Conservation (phyloP, 2,888 invertebrate species). For the Scaptomyza polygonia region DNA sequence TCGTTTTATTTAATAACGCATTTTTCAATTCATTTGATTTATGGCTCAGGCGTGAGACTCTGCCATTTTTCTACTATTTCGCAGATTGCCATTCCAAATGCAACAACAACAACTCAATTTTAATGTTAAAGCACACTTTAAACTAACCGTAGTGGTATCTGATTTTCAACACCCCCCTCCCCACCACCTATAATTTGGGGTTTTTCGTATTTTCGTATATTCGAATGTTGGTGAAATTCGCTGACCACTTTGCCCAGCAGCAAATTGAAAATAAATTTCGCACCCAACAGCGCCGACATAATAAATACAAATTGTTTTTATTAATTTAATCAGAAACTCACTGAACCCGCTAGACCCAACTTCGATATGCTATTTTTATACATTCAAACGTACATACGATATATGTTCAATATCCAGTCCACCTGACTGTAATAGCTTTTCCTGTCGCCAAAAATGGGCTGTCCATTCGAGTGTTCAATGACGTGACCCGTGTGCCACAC, state of each 20-base stretch:
- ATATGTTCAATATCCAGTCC: too few relatives aligned
- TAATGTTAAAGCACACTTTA: constrained; percentile 28
- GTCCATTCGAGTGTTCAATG: constrained; percentile 64
- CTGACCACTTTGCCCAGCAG: constrained; percentile 44
- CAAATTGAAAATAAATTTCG: constrained; percentile 70
- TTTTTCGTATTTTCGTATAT: constrained; percentile 10
- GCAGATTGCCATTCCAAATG: constrained; percentile 27
- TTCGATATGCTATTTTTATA: not conserved
- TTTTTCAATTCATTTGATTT: constrained; percentile 77
- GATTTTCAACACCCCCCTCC: not conserved
- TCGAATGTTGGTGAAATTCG: constrained; percentile 28
- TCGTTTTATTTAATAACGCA: constrained; percentile 72
- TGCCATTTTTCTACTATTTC: constrained; percentile 44
- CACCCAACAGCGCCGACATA: constrained; percentile 41
- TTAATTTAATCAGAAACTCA: constrained; percentile 68
- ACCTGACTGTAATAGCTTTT: constrained; percentile 45
- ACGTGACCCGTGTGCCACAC: constrained; percentile 42
- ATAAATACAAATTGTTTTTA: constrained; percentile 71
- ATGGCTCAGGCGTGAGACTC: constrained; percentile 60
- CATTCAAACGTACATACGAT: too few relatives aligned
- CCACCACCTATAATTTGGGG: not conserved
- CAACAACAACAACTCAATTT: not conserved
- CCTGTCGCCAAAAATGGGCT: constrained; percentile 24
- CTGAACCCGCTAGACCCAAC: constrained; percentile 50
- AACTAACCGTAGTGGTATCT: constrained; percentile 10